phyloP scores from a whole-genome alignment of 2,888 invertebrate species.

The Barypeithes pellucidus region DNA sequence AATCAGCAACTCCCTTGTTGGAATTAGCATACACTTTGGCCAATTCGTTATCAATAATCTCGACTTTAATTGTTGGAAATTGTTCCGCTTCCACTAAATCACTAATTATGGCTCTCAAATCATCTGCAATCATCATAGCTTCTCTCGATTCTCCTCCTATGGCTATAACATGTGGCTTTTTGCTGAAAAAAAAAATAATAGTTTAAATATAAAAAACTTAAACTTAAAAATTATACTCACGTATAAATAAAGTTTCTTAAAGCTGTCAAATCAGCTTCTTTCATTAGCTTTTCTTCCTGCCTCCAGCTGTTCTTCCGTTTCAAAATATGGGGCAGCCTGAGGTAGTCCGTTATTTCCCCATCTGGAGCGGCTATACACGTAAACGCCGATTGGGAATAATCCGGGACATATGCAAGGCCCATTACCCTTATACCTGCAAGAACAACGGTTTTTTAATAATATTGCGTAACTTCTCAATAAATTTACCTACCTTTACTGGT shows the following conservation, averaged over 20 bases:
- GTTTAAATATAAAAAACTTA: too few relatives aligned
- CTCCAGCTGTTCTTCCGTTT: conserved; percentile 85
- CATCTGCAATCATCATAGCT: conserved; percentile 86
- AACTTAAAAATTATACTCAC: too few relatives aligned
- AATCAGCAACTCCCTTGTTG: conserved; percentile 77
- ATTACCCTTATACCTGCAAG: conserved; percentile 82
- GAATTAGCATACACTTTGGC: conserved; percentile 95
- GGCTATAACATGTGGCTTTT: conserved; percentile 93
- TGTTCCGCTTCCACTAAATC: conserved; percentile 88
- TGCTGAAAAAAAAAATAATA: conserved; percentile 64
- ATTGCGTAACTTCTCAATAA: too few relatives aligned
- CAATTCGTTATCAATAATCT: conserved; percentile 94
- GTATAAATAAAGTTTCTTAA: conserved; percentile 87
- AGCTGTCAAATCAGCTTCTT: conserved; percentile 78
- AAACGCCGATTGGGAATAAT: conserved; percentile 89
- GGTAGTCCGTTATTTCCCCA: conserved; percentile 93
- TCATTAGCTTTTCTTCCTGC: conserved; percentile 77
- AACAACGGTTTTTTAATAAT: not conserved
- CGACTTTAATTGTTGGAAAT: conserved; percentile 89
- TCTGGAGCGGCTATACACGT: conserved; percentile 90
- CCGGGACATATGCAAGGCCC: conserved; percentile 91
- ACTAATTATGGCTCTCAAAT: conserved; percentile 82
- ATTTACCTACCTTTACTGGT: conserved; percentile 77
- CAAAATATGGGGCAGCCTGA: conserved; percentile 89
- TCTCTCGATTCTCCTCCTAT: conserved; percentile 91